Conservation (phyloP, 2,113 vertebrate species). For the Notarius lentiginosus region DNA sequence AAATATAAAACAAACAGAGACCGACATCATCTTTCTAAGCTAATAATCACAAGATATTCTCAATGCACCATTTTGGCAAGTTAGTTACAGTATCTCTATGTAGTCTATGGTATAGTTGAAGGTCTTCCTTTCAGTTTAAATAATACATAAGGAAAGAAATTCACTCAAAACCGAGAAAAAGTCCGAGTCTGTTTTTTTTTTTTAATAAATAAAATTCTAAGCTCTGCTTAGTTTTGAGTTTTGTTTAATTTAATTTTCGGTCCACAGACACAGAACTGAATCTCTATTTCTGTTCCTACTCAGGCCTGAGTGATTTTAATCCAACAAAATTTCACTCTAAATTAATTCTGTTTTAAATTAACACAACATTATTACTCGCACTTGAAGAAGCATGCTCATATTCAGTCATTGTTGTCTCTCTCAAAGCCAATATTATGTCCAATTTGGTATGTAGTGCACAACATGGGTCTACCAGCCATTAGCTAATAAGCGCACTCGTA, state of each 20-base stretch:
- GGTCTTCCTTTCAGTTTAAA: conserved; percentile 27
- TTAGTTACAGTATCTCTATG: neutral
- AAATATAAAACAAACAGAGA: neutral
- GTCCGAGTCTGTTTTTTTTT: neutral
- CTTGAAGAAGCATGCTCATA: neutral
- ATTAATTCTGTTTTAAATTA: neutral
- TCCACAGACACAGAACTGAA: neutral
- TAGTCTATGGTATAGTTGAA: neutral
- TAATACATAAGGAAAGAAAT: conserved; percentile 19
- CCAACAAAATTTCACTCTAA: neutral
- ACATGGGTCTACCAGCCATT: neutral
- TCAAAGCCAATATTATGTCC: neutral
- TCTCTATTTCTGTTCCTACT: neutral
- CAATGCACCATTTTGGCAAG: neutral
- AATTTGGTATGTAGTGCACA: neutral
- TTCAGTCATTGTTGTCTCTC: neutral
- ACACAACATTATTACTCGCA: neutral
- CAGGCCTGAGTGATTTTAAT: neutral
- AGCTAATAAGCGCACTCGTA: neutral
- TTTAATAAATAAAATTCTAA: neutral
- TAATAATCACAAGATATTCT: neutral
- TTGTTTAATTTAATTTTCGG: neutral
- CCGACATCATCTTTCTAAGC: neutral
- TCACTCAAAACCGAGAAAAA: neutral
- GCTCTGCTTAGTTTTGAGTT: neutral